These are phyloP conservation scores for Aegotheles bennettii DNA, from an alignment of 2,113 vertebrate species.

Conservation along the genomic window DNA sequence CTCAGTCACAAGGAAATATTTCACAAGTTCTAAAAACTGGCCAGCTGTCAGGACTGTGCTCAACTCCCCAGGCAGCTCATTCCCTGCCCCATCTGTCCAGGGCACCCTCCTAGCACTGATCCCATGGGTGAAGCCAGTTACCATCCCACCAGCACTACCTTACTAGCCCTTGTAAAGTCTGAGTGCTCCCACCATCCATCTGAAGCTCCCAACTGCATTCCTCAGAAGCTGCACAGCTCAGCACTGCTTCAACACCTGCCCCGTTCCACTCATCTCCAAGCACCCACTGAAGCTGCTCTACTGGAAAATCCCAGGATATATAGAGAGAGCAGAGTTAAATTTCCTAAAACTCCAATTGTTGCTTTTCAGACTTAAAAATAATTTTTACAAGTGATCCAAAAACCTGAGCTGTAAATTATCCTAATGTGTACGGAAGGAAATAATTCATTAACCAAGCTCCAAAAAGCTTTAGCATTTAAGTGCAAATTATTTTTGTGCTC, in stretches of 20 bases:
- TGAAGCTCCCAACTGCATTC: neutral
- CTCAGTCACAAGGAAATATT: neutral
- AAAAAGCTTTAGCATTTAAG: neutral
- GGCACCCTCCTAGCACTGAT: neutral
- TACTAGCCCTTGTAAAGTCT: neutral
- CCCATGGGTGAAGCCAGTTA: neutral
- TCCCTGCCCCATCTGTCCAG: neutral
- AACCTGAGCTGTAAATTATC: neutral
- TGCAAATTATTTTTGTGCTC: too few relatives aligned
- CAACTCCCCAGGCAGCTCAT: neutral
- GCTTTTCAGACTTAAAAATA: neutral
- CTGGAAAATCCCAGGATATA: neutral
- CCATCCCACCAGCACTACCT: fast-evolving
- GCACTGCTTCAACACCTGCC: fast-evolving
- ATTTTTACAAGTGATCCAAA: neutral
- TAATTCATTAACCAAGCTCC: neutral
- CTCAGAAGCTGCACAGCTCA: too few relatives aligned
- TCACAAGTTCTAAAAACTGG: fast-evolving
- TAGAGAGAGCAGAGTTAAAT: neutral
- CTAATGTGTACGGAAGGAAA: fast-evolving
- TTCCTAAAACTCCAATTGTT: neutral
- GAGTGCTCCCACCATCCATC: too few relatives aligned
- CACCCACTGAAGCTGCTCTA: neutral
- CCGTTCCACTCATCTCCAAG: neutral
- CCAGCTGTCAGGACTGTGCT: neutral